Base-by-base conservation (phyloP, 2,888 invertebrate species). In the Polyommatus iphigenia region DNA sequence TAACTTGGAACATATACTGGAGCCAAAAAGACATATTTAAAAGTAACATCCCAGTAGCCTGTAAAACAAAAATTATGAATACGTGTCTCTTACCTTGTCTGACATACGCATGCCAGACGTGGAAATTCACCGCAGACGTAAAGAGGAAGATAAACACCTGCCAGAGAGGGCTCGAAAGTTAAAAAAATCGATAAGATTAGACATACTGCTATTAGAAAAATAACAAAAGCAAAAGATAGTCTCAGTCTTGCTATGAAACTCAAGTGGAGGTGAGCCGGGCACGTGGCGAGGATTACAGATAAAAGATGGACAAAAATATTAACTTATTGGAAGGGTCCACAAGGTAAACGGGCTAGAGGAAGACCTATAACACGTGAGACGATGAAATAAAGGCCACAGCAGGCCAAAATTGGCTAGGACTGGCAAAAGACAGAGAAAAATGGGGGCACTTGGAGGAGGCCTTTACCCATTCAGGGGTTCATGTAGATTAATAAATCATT, bases 151-250 rank as follows among this genome's bases (percentile, higher is more conserved):
- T 32, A 29, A 71, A 18, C 10, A 32, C 32, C 71, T 79, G 79
- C 32, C 78, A 78, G 20, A 32, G 78, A 75, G 77, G 77, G 57
- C 20, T 77, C n/a, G 77, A 78, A 77, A 7, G 32, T 79, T 24
- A 78, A 59, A 32, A 79, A 78, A 71, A 24, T 76, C 15, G 71
- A 79, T 8, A 78, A 78, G 29, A 78, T 78, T 76, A 36, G 71
- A 71, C 79, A 78, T 76, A 78, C 77, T 71, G 78, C 59, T 71
- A 79, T 79, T 71, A 78, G 78, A 32, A 13, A 54, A 20, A 71
- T 46, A 36, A 78, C 79, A 8, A 73, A 78, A 79, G 73, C 77
- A 15, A 78, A 32, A 13, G 15, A 79, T 20, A 76, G 71, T 29
- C 24, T 59, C 36, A 77, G 20, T 20, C 36, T 20, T 41, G 36